phyloP scores from a whole-genome alignment of 2,888 invertebrate species.

The Aphelenchoides bicaudatus region DNA sequence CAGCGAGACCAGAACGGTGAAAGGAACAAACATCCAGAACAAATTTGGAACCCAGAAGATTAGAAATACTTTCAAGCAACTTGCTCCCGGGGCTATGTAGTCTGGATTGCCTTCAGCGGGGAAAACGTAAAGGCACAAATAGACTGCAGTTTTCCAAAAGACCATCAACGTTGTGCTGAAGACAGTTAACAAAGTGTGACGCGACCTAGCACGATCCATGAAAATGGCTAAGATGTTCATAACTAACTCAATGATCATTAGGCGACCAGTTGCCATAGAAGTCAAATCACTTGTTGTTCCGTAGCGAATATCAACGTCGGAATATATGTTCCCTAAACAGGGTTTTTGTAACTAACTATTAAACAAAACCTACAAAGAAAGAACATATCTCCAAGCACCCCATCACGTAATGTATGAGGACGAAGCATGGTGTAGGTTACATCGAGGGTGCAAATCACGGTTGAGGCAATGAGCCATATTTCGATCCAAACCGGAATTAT shows the following conservation, averaged over 20 bases:
- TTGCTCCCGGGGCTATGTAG: conserved; percentile 30
- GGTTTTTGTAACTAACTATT: neutral
- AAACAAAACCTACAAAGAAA: conserved; percentile 27
- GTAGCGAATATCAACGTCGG: conserved; percentile 52
- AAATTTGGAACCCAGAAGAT: conserved; percentile 43
- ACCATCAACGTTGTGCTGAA: conserved; percentile 50
- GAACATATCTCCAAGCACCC: conserved; percentile 30
- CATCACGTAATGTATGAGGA: conserved; percentile 36
- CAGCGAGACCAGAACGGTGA: conserved; percentile 40
- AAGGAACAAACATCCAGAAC: conserved; percentile 47
- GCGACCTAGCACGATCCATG: conserved; percentile 43
- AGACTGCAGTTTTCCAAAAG: conserved; percentile 57
- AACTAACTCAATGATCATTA: conserved; percentile 52
- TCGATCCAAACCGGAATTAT: conserved; percentile 43
- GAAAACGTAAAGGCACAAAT: conserved; percentile 44
- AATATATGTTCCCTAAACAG: conserved; percentile 51
- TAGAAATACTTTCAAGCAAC: conserved; percentile 29
- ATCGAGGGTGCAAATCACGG: conserved; percentile 40
- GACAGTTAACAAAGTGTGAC: conserved; percentile 46
- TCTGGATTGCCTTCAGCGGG: conserved; percentile 28
- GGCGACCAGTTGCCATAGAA: conserved; percentile 54
- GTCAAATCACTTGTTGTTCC: conserved; percentile 46
- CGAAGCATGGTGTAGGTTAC: conserved; percentile 35
- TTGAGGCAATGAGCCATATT: conserved; percentile 42
- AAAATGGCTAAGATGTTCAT: conserved; percentile 47